Base-by-base conservation (phyloP, 2,797 vertebrate species). In the Sebastes glaucus region DNA sequence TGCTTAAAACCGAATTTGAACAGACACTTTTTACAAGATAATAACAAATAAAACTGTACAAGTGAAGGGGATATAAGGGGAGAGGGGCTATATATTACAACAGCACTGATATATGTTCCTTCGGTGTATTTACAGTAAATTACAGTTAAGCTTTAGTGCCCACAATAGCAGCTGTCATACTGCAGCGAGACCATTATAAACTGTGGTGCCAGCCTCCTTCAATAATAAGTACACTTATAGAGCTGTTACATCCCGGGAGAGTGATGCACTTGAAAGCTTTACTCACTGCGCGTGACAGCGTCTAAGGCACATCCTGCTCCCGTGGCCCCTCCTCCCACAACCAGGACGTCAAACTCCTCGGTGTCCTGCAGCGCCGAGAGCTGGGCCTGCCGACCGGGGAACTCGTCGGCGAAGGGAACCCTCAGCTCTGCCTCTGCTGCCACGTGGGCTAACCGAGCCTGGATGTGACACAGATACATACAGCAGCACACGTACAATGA, bases 251-350 rank as follows among this genome's bases (percentile, higher is more conserved):
- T 73, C 69, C 42, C 27, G 6, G 10, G 23, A 35, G 4, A 59
- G 23, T 0, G 52, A 0, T 4, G 20, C 0, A 2, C 4, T 8
- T 16, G 38, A 73, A 65, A 60, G 71, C 32, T 4, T 27, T 5
- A 65, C 32, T 95, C 87, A 99, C 98, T 98, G 94, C 98, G 96
- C 3, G 98, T 97, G 93, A 97, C 97, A 0, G 98, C 97, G 0
- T 99, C 98, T 78, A 99, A 95, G 46, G 98, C 98, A 89, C 98
- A 99, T 89, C 98, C 98, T 0, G 97, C 93, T 6, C 98, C 98
- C 0, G 98, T 99, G 75, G 98, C 98, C 49, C 98, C 98, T 6
- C 98, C 98, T 1, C 98, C 98, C 1, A 99, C 96, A 3, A 99
- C 86, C 2, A 99, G 94, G 1, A 99, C 94, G 2, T 99, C 98